Base-by-base conservation (phyloP, 2,113 vertebrate genomes). In the Dascyllus trimaculatus region DNA sequence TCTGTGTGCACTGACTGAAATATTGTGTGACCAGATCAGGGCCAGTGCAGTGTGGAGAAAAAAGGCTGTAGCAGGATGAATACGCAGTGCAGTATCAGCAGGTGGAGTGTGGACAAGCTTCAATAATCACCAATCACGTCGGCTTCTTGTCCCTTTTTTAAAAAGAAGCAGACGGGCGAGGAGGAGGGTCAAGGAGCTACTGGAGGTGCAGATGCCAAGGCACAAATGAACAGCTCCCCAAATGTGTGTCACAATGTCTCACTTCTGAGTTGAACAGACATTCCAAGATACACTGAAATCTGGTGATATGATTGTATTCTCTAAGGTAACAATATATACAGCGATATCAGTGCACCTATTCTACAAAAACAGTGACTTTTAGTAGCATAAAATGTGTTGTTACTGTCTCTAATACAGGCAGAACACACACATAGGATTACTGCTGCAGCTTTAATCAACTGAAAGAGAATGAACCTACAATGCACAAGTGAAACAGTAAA, bases 81-180 rank as follows among this genome's bases (percentile, higher is more conserved):
- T 72, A 45, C 62, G 45, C 32, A 22, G 65, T 24, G 46, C 64
- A 25, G 49, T n/a, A 61, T 62, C 66, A 76, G 62, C 66, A 87
- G 61, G 69, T 46, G 45, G 46, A 59, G 49, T 71, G 60, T 74
- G 26, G 52, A 76, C 45, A 52, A 45, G 57, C 64, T 49, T 80
- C 66, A 57, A 43, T 57, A 64, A 79, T 78, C 52, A 69, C 57
- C 51, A 53, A 53, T 62, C 38, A 40, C 68, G 48, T 63, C 15
- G 40, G 51, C 38, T 70, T 21, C 5, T 26, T 63, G 76, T 51
- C 54, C 74, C 21, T 9, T 63, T 61, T 35, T 69, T 69, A 64
- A n/a, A 79, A 67, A 73, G 60, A 52, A 38, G 59, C 58, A 26
- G 22, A 77, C 43, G 40, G 57, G 49, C 21, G n/a, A 46, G 72